A percentile compares a stretch with the other conserved stretches of the same genome.
These are phyloP conservation scores for Xenops minutus DNA, from an alignment of 2,797 vertebrate genomes.

Conservation along the genomic window DNA sequence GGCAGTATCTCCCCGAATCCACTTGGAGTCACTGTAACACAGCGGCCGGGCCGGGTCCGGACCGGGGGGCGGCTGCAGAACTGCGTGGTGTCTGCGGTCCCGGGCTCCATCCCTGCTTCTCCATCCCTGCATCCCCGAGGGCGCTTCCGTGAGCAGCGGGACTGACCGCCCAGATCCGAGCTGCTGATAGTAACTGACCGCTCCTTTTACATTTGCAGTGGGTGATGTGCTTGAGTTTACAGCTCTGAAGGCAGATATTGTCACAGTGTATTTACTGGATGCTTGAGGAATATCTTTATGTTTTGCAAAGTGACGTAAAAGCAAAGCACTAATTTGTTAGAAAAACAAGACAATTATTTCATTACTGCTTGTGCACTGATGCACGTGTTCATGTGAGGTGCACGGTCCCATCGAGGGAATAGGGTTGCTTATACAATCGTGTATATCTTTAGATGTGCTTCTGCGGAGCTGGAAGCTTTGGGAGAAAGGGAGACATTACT, in stretches of 20 bases:
- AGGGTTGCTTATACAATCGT: accelerated
- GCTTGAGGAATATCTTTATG: not conserved
- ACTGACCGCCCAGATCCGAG: accelerated
- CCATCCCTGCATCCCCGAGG: not conserved
- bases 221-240: accelerated
- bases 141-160: not conserved
- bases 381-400: accelerated
- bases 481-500: accelerated
- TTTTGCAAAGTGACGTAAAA: not conserved
- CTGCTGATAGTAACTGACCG: accelerated
- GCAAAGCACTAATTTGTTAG: not conserved
- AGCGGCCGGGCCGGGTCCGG: not conserved
- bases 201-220: accelerated
- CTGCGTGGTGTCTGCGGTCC: not conserved
- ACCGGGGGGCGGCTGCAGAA: not conserved
- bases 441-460: not conserved
- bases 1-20: slow-evolving; percentile 40
- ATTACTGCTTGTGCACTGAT: accelerated
- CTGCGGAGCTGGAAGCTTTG: not conserved
- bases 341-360: not conserved
- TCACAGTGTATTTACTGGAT: accelerated
- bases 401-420: accelerated
- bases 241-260: accelerated
- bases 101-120: not conserved
- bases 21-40: slow-evolving; percentile 71